Conservation (phyloP, 2,113 vertebrate species). For the Romanogobio albipinnatus region DNA sequence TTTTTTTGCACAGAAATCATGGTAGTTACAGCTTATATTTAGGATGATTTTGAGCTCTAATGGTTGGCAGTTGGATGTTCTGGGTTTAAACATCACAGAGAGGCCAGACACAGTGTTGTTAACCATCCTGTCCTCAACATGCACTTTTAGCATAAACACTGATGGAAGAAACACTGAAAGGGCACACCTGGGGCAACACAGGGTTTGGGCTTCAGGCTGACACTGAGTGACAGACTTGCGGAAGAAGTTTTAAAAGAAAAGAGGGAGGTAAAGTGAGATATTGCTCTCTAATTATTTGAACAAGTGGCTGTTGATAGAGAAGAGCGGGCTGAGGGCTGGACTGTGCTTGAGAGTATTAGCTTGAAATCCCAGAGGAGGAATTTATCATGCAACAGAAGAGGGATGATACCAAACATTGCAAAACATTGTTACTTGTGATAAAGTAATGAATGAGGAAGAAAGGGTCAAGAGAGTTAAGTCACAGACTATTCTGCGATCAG, state of each 20-base stretch:
- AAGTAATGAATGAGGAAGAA: slow-evolving; percentile 54
- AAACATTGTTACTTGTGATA: slow-evolving; percentile 57
- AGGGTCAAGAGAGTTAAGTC: slow-evolving; percentile 46
- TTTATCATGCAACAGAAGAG: slow-evolving; percentile 53
- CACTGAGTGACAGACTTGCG: slow-evolving; percentile 36
- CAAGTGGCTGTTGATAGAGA: slow-evolving; percentile 63
- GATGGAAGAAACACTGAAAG: slow-evolving; percentile 43
- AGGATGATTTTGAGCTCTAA: not conserved
- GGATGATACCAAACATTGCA: slow-evolving; percentile 60
- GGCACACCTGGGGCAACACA: slow-evolving; percentile 52
- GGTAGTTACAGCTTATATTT: not conserved
- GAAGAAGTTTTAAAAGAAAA: slow-evolving; percentile 51
- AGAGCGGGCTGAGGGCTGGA: slow-evolving; percentile 54
- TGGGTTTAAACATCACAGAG: slow-evolving; percentile 34
- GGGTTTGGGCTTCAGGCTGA: slow-evolving; percentile 36
- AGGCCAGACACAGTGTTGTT: slow-evolving; percentile 29
- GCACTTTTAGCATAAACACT: slow-evolving; percentile 57
- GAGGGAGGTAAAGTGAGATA: slow-evolving; percentile 59
- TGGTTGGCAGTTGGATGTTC: not conserved
- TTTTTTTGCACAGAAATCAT: not conserved
- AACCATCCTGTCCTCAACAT: slow-evolving; percentile 48
- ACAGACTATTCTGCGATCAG: slow-evolving; percentile 41
- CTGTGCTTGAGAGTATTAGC: slow-evolving; percentile 34
- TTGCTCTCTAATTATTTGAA: slow-evolving; percentile 61
- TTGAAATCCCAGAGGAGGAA: slow-evolving; percentile 43